Conservation (phyloP, 2,113 vertebrate genomes). For the Zosterops lateralis region DNA sequence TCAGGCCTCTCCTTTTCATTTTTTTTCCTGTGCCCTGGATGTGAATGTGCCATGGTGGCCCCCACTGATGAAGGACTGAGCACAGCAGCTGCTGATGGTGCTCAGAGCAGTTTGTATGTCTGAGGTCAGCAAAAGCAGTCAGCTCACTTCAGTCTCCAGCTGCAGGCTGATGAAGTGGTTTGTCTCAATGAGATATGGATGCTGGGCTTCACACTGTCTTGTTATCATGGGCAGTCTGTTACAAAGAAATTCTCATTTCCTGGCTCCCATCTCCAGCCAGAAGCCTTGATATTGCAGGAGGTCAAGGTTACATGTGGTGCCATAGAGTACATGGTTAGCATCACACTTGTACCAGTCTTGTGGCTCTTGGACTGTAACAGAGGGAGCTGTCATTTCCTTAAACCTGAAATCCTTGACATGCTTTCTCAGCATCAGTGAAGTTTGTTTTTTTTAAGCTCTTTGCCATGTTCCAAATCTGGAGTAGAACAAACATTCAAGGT, state of each 20-base stretch:
- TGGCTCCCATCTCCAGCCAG: neutral
- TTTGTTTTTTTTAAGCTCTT: neutral
- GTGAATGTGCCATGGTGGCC: neutral
- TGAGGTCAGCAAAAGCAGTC: neutral
- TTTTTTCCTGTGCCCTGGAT: neutral
- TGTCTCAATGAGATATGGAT: neutral
- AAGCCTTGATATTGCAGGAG: neutral
- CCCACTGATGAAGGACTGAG: neutral
- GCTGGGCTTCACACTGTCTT: neutral
- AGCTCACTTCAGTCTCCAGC: neutral
- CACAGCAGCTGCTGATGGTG: neutral
- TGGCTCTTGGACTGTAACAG: neutral
- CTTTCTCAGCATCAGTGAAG: neutral
- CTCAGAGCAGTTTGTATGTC: neutral
- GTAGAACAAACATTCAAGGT: neutral
- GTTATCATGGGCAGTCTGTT: neutral
- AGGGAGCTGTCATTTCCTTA: neutral
- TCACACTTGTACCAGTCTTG: neutral
- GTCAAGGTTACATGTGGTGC: rapidly evolving
- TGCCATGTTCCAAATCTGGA: neutral
- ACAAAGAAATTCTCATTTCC: neutral
- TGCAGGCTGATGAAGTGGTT: neutral
- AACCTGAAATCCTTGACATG: neutral
- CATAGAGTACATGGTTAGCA: neutral
- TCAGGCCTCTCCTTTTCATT: neutral